phyloP scores from a whole-genome alignment of 1,140 invertebrate species.

The Polyergus mexicanus region DNA sequence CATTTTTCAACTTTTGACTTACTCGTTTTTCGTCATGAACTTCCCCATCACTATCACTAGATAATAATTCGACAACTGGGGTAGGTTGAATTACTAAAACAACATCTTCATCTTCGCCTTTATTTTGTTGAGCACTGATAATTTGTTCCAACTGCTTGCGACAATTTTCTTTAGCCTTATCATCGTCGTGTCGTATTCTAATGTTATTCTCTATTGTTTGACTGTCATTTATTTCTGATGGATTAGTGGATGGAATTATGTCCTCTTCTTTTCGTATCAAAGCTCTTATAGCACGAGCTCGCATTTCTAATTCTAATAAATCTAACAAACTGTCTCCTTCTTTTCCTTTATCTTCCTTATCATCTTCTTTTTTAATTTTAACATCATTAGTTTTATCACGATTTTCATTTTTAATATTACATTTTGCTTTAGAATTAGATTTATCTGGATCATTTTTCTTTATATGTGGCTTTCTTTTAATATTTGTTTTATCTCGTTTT shows the following conservation, averaged over 20 bases:
- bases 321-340: conserved; percentile 87
- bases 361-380: conserved; percentile 76
- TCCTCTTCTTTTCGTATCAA: conserved; percentile 86
- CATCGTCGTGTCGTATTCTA: conserved; percentile 53
- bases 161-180: conserved; percentile 68
- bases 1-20: conserved; percentile 75
- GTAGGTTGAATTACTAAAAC: conserved; percentile 84
- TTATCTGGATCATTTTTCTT: conserved; percentile 68
- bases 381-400: conserved; percentile 50
- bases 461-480: conserved; percentile 71
- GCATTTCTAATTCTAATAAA: conserved; percentile 87
- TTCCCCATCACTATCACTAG: conserved; percentile 82
- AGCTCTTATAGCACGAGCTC: conserved; percentile 87
- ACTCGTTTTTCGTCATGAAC: conserved; percentile 52
- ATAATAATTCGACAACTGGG: conserved; percentile 83
- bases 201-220: conserved; percentile 11
- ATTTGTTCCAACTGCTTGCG: conserved; percentile 77
- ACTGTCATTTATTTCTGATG: conserved; percentile 31
- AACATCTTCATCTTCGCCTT: conserved; percentile 83
- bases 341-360: conserved; percentile 77
- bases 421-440: conserved; percentile 64
- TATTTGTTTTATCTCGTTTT: conserved; percentile 74
- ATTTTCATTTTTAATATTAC: conserved; percentile 71
- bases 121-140: conserved; percentile 68
- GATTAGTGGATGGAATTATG: conserved; percentile 71